A percentile compares a stretch with the other conserved stretches of the same genome.
phyloP scores from a whole-genome alignment of 64 coral and sea anemone genomes.

The Orbicella faveolata region DNA sequence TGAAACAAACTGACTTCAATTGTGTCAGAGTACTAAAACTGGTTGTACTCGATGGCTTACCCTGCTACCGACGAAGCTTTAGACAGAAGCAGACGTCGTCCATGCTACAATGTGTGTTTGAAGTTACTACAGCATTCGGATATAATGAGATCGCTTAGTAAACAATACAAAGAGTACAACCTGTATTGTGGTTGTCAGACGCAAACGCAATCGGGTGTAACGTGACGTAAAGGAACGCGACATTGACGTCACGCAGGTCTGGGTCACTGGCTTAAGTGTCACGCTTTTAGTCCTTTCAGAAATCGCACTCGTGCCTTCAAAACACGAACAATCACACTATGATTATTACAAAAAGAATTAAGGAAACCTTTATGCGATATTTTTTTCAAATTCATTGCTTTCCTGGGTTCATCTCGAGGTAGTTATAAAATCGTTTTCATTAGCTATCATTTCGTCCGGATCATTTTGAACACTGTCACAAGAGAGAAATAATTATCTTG shows the following conservation, averaged over 20 bases:
- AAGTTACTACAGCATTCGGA: background rate
- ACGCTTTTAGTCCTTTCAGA: too few species aligned
- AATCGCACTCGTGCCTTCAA: too few species aligned
- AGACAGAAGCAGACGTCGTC: background rate
- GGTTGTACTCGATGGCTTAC: background rate
- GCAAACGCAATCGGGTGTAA: background rate
- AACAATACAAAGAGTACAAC: background rate
- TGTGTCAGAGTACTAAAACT: background rate
- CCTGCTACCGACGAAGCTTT: background rate
- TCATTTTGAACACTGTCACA: too few species aligned
- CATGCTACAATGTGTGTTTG: background rate
- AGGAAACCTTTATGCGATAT: too few species aligned
- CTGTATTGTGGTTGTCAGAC: background rate
- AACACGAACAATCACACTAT: too few species aligned
- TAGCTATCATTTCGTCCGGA: too few species aligned
- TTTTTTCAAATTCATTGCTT: too few species aligned
- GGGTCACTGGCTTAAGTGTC: background rate
- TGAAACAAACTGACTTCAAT: background rate
- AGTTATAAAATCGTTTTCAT: too few species aligned
- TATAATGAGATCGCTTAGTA: background rate
- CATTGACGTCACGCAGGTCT: background rate
- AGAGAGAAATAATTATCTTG: too few species aligned
- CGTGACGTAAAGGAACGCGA: background rate
- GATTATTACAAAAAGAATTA: too few species aligned
- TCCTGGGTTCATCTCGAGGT: too few species aligned